phyloP scores from a whole-genome alignment of 2,113 vertebrate genomes.

The Psettodes erumei region DNA sequence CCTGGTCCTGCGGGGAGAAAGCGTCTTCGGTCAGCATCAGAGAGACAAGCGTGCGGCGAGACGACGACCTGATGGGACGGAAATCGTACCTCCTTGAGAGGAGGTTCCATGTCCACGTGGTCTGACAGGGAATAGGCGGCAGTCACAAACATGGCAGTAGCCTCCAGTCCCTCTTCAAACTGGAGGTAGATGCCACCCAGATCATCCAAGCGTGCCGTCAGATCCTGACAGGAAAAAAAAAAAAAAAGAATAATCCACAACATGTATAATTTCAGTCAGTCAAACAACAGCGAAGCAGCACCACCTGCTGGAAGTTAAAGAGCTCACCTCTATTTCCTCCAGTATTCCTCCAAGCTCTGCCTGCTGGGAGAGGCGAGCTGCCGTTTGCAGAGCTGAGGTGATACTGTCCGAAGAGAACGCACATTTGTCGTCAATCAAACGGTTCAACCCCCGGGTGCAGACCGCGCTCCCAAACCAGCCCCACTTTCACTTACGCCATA shows the following conservation, averaged over 20 bases:
- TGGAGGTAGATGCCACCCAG: slow-evolving; percentile 95
- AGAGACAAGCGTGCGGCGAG: not conserved
- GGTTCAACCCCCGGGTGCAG: too few species aligned
- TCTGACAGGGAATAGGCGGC: slow-evolving; percentile 95
- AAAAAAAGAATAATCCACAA: not conserved
- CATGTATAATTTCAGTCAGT: fast-evolving
- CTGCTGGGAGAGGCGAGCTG: slow-evolving; percentile 93
- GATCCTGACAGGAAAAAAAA: slow-evolving; percentile 83
- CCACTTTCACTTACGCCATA: slow-evolving; percentile 90
- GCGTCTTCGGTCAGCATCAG: not conserved
- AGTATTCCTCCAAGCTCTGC: slow-evolving; percentile 92
- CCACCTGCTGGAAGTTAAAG: slow-evolving; percentile 52
- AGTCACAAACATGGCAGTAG: slow-evolving; percentile 92
- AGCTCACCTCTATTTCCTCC: slow-evolving; percentile 95
- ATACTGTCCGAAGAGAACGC: slow-evolving; percentile 82
- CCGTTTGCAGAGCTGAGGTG: slow-evolving; percentile 90
- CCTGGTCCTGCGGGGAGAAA: slow-evolving; percentile 88
- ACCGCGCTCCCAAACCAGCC: not conserved
- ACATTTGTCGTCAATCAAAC: not conserved
- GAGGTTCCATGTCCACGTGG: slow-evolving; percentile 92
- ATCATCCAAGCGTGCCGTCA: slow-evolving; percentile 96
- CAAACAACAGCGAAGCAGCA: slow-evolving; percentile 10
- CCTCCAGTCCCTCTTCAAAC: slow-evolving; percentile 98
- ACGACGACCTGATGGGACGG: not conserved
- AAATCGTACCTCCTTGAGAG: slow-evolving; percentile 90